Percentiles rank a stretch among this genome's conserved stretches.
phyloP scores from a whole-genome alignment of 2,797 vertebrate genomes.

The Ficedula albicollis region DNA sequence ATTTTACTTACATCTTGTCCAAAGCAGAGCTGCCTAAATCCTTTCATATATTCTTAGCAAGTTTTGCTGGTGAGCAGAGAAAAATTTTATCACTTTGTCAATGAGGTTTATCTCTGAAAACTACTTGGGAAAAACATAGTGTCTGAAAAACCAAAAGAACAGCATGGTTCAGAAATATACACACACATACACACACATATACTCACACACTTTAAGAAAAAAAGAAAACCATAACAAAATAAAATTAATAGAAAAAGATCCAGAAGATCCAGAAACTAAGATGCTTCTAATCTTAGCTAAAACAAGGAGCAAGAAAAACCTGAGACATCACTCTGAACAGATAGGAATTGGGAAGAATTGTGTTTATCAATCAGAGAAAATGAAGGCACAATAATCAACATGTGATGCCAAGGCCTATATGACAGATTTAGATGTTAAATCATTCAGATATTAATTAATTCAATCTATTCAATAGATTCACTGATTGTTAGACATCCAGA shows the following conservation, averaged over 20 bases:
- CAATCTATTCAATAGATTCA: not conserved
- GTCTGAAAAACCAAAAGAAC: not conserved
- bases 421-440: not conserved
- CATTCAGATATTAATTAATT: not conserved
- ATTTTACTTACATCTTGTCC: not conserved
- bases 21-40: not conserved
- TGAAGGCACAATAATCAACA: not conserved
- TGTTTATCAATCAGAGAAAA: not conserved
- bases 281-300: not conserved
- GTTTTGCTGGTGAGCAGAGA: not conserved
- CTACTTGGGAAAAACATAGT: not conserved
- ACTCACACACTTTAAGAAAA: not conserved
- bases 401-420: not conserved
- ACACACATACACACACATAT: rapidly evolving
- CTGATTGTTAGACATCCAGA: not conserved
- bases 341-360: rapidly evolving
- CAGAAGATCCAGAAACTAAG: not conserved
- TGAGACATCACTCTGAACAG: not conserved
- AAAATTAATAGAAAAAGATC: not conserved
- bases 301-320: not conserved
- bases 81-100: not conserved
- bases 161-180: not conserved
- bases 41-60: not conserved
- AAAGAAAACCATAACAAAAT: not conserved
- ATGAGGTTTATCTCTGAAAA: not conserved